Evolutionary conservation across 2,888 invertebrate species (phyloP).

Genomic region (Ceraclea dissimilis): DNA sequence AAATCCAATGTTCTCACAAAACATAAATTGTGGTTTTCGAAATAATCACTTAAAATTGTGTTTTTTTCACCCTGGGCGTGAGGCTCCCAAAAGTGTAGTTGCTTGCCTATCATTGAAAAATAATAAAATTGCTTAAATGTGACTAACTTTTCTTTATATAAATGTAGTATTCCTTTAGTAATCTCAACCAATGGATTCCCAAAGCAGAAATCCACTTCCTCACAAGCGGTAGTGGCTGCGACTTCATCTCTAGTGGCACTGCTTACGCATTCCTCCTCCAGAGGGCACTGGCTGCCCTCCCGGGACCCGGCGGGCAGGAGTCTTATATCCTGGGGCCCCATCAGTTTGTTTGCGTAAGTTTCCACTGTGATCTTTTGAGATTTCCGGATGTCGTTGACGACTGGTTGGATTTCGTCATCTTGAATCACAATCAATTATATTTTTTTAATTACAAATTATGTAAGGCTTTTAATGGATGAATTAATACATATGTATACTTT

Average conservation of each 20-base stretch:
- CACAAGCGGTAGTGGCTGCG: slow-evolving; percentile 27
- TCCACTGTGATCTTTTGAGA: slow-evolving; percentile 64
- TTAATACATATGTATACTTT: neutral
- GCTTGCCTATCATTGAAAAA: too few relatives aligned
- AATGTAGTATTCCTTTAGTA: slow-evolving; percentile 92
- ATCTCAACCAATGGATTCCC: slow-evolving; percentile 97
- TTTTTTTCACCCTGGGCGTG: too few relatives aligned
- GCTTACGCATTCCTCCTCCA: neutral
- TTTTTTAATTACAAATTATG: too few relatives aligned
- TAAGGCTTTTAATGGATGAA: neutral
- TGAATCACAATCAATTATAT: neutral
- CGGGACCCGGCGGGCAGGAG: slow-evolving; percentile 57
- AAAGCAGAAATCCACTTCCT: slow-evolving; percentile 74
- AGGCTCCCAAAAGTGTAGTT: too few relatives aligned
- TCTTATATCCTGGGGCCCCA: slow-evolving; percentile 47
- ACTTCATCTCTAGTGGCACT: slow-evolving; percentile 13
- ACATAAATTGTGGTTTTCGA: too few relatives aligned
- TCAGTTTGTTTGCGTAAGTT: slow-evolving; percentile 63
- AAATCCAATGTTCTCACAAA: too few relatives aligned
- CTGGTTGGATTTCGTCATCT: slow-evolving; percentile 3
- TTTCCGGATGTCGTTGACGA: slow-evolving; percentile 45
- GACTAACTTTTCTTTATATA: slow-evolving; percentile 92
- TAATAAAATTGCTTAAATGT: too few relatives aligned
- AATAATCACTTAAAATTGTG: too few relatives aligned
- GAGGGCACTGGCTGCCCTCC: slow-evolving; percentile 30